phyloP scores from a whole-genome alignment of 2,113 vertebrate genomes.

The Anoura caudifer region DNA sequence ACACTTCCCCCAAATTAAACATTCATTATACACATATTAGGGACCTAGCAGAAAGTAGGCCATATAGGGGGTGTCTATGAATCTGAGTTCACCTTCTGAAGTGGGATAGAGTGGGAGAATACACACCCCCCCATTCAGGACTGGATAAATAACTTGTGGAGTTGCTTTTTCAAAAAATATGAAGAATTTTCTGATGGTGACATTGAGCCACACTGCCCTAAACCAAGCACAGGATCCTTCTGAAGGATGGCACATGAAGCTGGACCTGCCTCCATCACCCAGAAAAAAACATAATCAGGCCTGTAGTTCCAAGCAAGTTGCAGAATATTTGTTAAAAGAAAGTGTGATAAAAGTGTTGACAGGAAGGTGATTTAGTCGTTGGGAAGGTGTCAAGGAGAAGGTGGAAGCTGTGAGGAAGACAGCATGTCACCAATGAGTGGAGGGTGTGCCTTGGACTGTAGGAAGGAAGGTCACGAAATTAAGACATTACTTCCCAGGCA shows the following conservation, averaged over 20 bases:
- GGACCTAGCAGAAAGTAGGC: neutral
- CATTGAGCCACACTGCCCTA: neutral
- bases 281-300: neutral
- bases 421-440: neutral
- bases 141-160: neutral
- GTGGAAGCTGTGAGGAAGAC: neutral
- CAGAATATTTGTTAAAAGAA: neutral
- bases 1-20: neutral
- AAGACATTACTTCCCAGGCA: neutral
- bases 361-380: neutral
- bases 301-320: neutral
- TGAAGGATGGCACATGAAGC: neutral
- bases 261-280: neutral
- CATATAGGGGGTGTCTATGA: neutral
- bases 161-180: neutral
- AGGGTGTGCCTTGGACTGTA: fast-evolving
- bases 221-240: neutral
- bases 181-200: neutral
- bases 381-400: neutral
- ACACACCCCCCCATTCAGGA: neutral
- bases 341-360: neutral
- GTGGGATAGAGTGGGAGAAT: neutral
- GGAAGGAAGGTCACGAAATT: neutral
- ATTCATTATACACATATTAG: neutral
- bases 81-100: neutral